Evolutionary conservation across 2,888 invertebrate species (phyloP), one percentile per base, ranked within the genome.

Genomic region (Lasiommata megera): DNA sequence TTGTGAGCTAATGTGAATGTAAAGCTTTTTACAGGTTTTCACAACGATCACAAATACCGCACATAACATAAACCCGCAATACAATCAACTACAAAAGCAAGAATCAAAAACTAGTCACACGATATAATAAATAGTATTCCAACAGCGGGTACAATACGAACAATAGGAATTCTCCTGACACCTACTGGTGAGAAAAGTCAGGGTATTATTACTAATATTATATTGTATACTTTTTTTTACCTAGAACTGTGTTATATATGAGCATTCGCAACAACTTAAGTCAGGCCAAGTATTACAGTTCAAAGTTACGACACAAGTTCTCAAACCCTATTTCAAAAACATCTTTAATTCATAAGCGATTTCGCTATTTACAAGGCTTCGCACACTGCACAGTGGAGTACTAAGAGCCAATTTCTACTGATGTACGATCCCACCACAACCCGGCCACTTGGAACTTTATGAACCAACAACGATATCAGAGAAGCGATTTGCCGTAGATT

Each of bases 321-420:
- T 46, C 11, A 31, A 46, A 46, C 16, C 31, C 11, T 44, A 14
- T 44, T 44, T 28, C 46, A 11, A 16, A 46, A 29, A 16, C 46
- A 46, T 46, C 29, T 46, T 46, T 46, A 31, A 46, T 46, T 46
- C 46, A 46, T 46, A 46, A 46, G 29, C 46, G 29, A 46, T 46
- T 46, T 14, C 46, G 29, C 46, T 46, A 46, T 46, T 46, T 46
- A 46, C 29, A 29, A 46, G 31, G 46, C 29, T 29, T 16, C 31
- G 46, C 31, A 31, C 46, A 44, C 12, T 28, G 28, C 28, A 8
- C 12, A 16, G 12, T 46, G 9, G 6, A 9, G 29, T 46, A 46
- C 14, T 31, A 11, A 46, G 16, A 46, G 29, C 29, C 31, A 46
- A 46, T 46, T 46, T 16, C 46, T 31, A 11, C 46, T 31, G 46